These are phyloP conservation scores for Burhinus oedicnemus DNA, from an alignment of 2,113 vertebrate species.

Conservation along the genomic window DNA sequence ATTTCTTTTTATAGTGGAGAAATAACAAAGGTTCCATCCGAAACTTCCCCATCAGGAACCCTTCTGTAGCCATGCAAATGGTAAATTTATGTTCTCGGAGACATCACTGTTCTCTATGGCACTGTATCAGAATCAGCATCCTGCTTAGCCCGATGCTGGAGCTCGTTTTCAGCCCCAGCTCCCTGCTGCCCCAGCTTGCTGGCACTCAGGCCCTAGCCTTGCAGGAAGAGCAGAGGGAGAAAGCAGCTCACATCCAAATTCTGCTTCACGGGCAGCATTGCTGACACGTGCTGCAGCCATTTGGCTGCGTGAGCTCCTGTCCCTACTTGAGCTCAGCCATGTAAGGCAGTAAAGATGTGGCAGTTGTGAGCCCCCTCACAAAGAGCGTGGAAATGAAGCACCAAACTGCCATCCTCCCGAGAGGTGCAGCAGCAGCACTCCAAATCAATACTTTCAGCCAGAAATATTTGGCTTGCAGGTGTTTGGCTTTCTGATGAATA, in stretches of 20 bases:
- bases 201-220: background rate
- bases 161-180: background rate
- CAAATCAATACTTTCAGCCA: background rate
- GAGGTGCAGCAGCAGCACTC: background rate
- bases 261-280: background rate
- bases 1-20: background rate
- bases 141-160: background rate
- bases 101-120: background rate
- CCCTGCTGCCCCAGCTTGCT: background rate
- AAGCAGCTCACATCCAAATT: background rate
- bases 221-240: background rate
- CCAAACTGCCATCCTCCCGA: background rate
- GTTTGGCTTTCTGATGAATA: conserved; percentile 41
- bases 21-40: background rate
- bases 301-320: background rate
- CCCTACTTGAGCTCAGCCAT: background rate
- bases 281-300: accelerated
- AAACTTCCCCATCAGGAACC: background rate
- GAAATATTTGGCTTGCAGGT: conserved; percentile 45
- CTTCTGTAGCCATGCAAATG: background rate
- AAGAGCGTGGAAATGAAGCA: background rate
- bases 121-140: accelerated
- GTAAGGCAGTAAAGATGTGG: background rate
- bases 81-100: background rate
- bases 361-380: background rate